Percentiles rank a stretch among this genome's conserved stretches.
These are phyloP conservation scores for Prostheceraeus crozeri DNA, from an alignment of 2,888 invertebrate genomes.

Conservation along the genomic window DNA sequence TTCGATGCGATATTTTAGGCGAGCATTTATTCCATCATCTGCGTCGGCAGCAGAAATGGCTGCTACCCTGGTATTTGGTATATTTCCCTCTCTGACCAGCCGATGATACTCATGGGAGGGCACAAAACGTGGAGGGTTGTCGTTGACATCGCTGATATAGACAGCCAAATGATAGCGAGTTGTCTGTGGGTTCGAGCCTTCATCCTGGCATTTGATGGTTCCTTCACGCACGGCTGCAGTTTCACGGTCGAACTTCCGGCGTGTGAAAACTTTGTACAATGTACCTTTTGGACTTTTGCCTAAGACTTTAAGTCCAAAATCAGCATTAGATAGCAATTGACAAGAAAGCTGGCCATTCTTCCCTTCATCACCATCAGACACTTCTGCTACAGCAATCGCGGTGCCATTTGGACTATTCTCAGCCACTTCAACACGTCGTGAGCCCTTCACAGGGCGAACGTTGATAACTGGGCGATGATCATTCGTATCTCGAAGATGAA, in stretches of 20 bases:
- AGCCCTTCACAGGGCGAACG: not conserved
- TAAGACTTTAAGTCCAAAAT: constrained; percentile 20
- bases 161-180: constrained; percentile 24
- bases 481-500: constrained; percentile 33
- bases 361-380: constrained; percentile 26
- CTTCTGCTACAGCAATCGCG: constrained; percentile 11
- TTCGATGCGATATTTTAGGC: constrained; percentile 28
- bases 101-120: no score
- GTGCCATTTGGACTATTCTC: constrained; percentile 6
- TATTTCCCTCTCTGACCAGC: no score
- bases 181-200: constrained; percentile 20
- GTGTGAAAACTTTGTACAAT: constrained; percentile 25
- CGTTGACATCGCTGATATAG: constrained; percentile 25
- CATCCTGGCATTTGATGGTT: constrained; percentile 26
- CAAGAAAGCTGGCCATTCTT: constrained; percentile 29
- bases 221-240: not conserved
- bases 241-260: constrained; percentile 26
- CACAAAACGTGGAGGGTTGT: constrained; percentile 21
- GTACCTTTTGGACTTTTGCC: not conserved
- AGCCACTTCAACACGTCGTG: constrained; percentile 13
- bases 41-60: constrained; percentile 31
- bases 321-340: not conserved
- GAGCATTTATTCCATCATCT: constrained; percentile 30
- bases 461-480: constrained; percentile 32
- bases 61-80: no score